Base-by-base conservation (phyloP, 2,113 vertebrate genomes). In the Neotragus moschatus region DNA sequence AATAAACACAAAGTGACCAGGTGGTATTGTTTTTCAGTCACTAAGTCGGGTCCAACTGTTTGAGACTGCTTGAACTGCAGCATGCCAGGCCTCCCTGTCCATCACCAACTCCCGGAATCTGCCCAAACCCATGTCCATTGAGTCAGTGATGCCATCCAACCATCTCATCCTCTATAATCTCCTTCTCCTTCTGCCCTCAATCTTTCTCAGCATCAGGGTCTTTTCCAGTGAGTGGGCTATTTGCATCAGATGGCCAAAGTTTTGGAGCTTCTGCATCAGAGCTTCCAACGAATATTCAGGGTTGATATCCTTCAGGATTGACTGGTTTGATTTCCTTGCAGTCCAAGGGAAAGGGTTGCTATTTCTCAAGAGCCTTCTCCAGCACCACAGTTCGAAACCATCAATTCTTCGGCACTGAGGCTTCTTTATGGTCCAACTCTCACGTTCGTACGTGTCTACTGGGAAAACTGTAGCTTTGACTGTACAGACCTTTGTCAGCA, bases 61-160 rank as follows among this genome's bases (percentile, higher is more conserved):
- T 43, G 70, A 39, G 23, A 75, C 23, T 2, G 3, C 39, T 15
- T 15, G 70, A 12, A 43, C 39, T 75, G 36, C 70, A 75, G 70
- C 6, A 14, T 7, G 39, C 1, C 70, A 43, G 70, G 70, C 39
- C 25, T 75, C 36, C 36, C 70, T 75, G 3, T 75, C 70, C 39
- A 26, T 43, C 36, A 14, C 11, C 7, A 26, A 13, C 23, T 43
- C 23, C 23, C 1, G 0, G 70, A 43, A 23, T 43, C 13, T 1
- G 3, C 12, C 25, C 70, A 75, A 75, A 75, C 70, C 14, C 39
- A 75, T 15, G 70, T 43, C 39, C 70, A 43, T 25, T 2, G 23
- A 75, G 70, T 43, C 12, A 3, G 70, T 43, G 36, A 26, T 75
- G 23, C 70, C 70, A 75, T 75, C 23, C 36, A 75, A 15, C 36